phyloP scores from a whole-genome alignment of 2,797 vertebrate genomes.

The Parauchenoglanis punctatus region DNA sequence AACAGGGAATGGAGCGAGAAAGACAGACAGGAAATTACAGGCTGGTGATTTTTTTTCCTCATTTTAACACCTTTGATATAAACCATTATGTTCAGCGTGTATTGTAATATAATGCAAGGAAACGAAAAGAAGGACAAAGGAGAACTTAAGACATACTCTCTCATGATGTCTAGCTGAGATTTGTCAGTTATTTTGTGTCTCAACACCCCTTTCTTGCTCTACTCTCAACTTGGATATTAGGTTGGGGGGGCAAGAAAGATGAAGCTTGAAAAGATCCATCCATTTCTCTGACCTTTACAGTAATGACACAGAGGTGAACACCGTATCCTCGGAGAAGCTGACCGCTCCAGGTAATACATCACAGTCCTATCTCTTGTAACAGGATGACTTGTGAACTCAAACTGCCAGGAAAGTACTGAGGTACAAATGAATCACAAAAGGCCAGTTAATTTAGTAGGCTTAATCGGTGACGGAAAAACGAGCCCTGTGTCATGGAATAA shows the following conservation, averaged over 20 bases:
- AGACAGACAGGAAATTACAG: constrained; percentile 6
- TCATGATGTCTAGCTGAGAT: not conserved
- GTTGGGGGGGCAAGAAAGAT: not conserved
- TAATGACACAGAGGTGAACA: constrained; percentile 37
- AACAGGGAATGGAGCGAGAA: not conserved
- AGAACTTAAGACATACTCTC: not conserved
- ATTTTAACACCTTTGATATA: not conserved
- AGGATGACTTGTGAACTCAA: constrained; percentile 34
- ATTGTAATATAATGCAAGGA: not conserved
- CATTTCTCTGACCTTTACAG: constrained; percentile 44
- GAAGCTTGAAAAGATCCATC: constrained; percentile 28
- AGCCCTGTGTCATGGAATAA: not conserved
- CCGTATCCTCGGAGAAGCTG: constrained; percentile 12
- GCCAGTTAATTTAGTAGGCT: constrained; percentile 4
- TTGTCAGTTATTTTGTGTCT: not conserved
- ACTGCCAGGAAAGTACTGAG: constrained; percentile 32
- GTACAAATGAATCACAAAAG: constrained; percentile 32
- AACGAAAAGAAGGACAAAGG: not conserved
- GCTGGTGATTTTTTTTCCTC: too few species aligned
- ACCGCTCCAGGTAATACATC: constrained; percentile 40
- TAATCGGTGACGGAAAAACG: constrained; percentile 3
- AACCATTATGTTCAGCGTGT: not conserved
- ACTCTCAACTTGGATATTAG: constrained; percentile 15
- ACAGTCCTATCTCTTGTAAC: constrained; percentile 18
- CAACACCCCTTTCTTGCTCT: not conserved